These are phyloP conservation scores for Imbricaverruca yamaguchii DNA, from an alignment of 2,888 invertebrate genomes.

Conservation along the genomic window DNA sequence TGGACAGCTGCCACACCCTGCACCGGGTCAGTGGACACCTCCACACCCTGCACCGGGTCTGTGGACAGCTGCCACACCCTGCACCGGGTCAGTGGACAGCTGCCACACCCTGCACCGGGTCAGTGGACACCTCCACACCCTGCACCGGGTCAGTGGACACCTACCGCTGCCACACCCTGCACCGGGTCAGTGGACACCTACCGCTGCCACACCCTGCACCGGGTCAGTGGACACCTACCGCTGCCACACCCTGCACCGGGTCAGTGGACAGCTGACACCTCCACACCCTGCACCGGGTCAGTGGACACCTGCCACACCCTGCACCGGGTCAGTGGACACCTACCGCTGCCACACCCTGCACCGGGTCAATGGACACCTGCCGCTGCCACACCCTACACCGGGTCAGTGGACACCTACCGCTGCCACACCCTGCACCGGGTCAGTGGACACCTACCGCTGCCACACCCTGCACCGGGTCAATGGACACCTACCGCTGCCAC, in stretches of 20 bases:
- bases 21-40: too few species aligned
- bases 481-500: slow-evolving; percentile 91
- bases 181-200: too few species aligned
- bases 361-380: too few species aligned
- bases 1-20: slow-evolving; percentile 85
- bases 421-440: slow-evolving; percentile 89
- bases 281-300: slow-evolving; percentile 86
- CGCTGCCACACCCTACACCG: slow-evolving; percentile 87
- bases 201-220: slow-evolving; percentile 85
- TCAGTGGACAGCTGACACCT: too few species aligned
- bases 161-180: slow-evolving; percentile 86
- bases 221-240: too few species aligned
- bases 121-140: too few species aligned
- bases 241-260: slow-evolving; percentile 86
- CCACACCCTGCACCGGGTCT: slow-evolving; percentile 86
- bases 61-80: slow-evolving; percentile 89
- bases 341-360: slow-evolving; percentile 91
- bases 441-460: slow-evolving; percentile 88
- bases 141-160: too few species aligned
- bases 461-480: slow-evolving; percentile 91
- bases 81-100: too few species aligned
- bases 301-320: slow-evolving; percentile 86
- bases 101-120: slow-evolving; percentile 89
- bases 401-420: too few species aligned
- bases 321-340: too few species aligned